Evolutionary conservation across 2,888 invertebrate genomes (phyloP), one percentile per base, ranked within the genome.

Genomic region (Rotaria magnacalcarata): DNA sequence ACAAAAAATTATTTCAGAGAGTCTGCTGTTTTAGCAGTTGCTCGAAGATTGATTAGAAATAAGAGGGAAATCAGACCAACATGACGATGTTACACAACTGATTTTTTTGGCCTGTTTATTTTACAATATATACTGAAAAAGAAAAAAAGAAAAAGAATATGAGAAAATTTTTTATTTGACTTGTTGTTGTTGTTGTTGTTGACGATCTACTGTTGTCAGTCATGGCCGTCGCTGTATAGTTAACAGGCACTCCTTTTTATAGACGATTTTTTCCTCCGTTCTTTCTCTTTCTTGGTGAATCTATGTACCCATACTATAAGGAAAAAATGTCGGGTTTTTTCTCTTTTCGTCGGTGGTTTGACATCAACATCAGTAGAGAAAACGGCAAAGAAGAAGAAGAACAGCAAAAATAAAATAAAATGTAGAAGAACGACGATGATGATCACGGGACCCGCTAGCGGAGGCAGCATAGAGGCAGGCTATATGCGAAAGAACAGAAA

Each of bases 21-120:
- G 58, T 60, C 58, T 60, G 58, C 58, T 60, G 24, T 60, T 60
- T 24, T 60, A 60, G 58, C 58, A 60, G 58, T 60, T 60, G 58
- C 58, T 60, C 58, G 27, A 60, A 11, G 10, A 10, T 27, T 60
- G 27, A 27, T 60, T 60, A 60, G 34, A 60, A 60, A 60, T 60
- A 60, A 11, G 14, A 60, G 58, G 58, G 58, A 60, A 60, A 60
- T 60, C 5, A 60, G 58, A 60, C 58, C 58, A 60, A 60, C 58
- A 60, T 60, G 58, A 27, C 58, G 58, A 60, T 60, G 27, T 60
- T 60, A 60, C 58, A 60, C 58, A n/a, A 60, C 8, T n/a, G 24
- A 60, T 60, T n/a, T 60, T 60, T n/a, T n/a, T 60, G 58, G 58
- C 19, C 58, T 60, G 58, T 60, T 60, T 60, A 60, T n/a, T n/a